Evolutionary conservation across 2,888 invertebrate species (phyloP), one percentile per base, ranked within the genome.

Genomic region (Drosophila rubida): DNA sequence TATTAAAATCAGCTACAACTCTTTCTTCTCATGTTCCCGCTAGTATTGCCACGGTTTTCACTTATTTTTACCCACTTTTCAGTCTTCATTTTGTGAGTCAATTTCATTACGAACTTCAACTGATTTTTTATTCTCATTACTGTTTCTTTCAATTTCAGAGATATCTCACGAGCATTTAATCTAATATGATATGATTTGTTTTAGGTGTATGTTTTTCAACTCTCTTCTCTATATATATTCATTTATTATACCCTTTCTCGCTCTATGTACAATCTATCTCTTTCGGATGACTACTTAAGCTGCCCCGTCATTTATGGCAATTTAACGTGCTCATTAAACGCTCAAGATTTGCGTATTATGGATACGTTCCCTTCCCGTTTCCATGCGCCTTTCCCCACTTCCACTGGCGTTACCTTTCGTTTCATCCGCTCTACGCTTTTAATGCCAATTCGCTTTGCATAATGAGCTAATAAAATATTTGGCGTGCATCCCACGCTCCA

Each of bases 401-500:
- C 8, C 5, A 22, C 11, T 50, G 19, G 46, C 44, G n/a, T 41
- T 19, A 30, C 42, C 41, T 32, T 55, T 48, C 11, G 42, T 14
- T 42, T 42, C 11, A 13, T 53, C 14, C 39, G 25, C 35, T 16
- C 42, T 42, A 23, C 32, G 27, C 44, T 54, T 75, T 67, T 70
- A 67, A 69, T 68, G 66, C 65, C 78, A 68, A 78, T 75, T 88
- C 80, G 70, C 61, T 87, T 87, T 88, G 81, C 88, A 88, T 87
- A 87, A 87, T 87, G 88, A 87, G 87, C 80, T 74, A 81, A 89
- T 87, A 84, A 88, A 87, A 80, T 81, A 84, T 81, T 89, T 89
- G 79, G 89, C 81, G 79, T 89, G 83, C 89, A 87, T 88, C 86
- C 84, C 88, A 87, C 84, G 84, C 87, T 68, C 53, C 69, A 62